Conservation (phyloP, 2,888 invertebrate genomes). For the Scotopteryx bipunctaria region DNA sequence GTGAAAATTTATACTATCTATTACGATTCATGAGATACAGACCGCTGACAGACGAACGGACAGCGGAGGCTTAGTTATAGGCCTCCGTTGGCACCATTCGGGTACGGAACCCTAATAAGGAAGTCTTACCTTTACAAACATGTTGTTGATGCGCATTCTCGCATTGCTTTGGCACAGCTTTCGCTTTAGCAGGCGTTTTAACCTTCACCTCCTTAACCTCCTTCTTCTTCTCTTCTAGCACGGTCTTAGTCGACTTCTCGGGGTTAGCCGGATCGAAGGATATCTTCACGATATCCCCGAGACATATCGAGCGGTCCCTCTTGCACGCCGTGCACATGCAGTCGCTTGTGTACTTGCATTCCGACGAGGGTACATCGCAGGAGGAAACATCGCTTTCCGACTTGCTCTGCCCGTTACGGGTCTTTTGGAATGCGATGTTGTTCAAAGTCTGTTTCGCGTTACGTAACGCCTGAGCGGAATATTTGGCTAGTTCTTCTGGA, state of each 20-base stretch:
- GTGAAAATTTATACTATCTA: too few species aligned
- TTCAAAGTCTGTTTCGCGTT: slow-evolving; percentile 72
- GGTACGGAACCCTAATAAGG: too few species aligned
- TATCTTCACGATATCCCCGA: slow-evolving; percentile 61
- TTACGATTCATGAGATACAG: too few species aligned
- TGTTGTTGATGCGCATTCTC: slow-evolving; percentile 76
- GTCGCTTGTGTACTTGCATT: slow-evolving; percentile 75
- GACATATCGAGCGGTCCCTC: slow-evolving; percentile 50
- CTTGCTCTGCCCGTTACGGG: slow-evolving; percentile 63
- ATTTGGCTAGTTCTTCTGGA: slow-evolving; percentile 67
- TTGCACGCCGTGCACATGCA: slow-evolving; percentile 66
- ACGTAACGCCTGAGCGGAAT: slow-evolving; percentile 68
- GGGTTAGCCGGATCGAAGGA: slow-evolving; percentile 51
- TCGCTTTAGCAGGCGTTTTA: slow-evolving; percentile 50
- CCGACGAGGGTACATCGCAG: slow-evolving; percentile 66
- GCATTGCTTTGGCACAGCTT: slow-evolving; percentile 61
- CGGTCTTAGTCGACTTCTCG: slow-evolving; percentile 42
- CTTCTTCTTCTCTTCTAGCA: slow-evolving; percentile 50
- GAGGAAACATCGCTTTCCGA: slow-evolving; percentile 61
- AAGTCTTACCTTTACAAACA: slow-evolving; percentile 74
- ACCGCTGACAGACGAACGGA: too few species aligned
- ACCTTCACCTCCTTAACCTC: slow-evolving; percentile 35
- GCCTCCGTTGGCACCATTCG: too few species aligned
- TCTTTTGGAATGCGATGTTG: slow-evolving; percentile 67
- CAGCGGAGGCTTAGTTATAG: too few species aligned